Evolutionary conservation across 2,888 invertebrate species (phyloP), one percentile per base, ranked within the genome.

Genomic region (Hyposoter didymator): DNA sequence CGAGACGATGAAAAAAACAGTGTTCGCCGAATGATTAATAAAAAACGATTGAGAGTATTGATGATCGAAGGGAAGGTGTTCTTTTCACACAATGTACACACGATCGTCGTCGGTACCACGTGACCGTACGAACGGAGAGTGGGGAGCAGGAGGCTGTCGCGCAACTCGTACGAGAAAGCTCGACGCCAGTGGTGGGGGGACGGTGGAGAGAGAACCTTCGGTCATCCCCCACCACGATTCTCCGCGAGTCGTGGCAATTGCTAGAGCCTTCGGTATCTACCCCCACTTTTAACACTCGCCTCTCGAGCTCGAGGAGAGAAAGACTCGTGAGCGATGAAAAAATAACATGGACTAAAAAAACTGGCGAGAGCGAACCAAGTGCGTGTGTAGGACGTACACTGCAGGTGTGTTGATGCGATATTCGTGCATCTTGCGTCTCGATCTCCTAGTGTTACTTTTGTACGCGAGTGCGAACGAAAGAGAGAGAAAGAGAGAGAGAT

Each of bases 361-460:
- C n/a, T 35, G 39, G 43, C 66, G 80, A 84, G 70, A 84, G 64
- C 59, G 49, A 39, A 66, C 66, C 67, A 49, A 72, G 69, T 76
- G 84, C 76, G 78, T 78, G 76, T 81, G 64, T 55, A 70, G 67
- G 45, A 69, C 70, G 64, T 28, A 28, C 19, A 47, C 43, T 67
- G 82, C 85, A 82, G 85, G 82, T 82, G 85, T 79, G 85, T n/a
- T 12, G 28, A 82, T 43, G 67, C 70, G 78, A 64, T 79, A 79
- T 70, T 70, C 75, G 75, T 74, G 45, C 73, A 32, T 52, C 19
- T 64, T 47, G 19, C 62, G 67, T 47, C 78, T 79, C 72, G 62
- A 64, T 72, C 49, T 72, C 49, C 49, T 70, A 28, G 17, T 22
- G 17, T 59, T 39, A 70, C 59, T 72, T 79, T 70, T n/a, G 35